These are phyloP conservation scores for Setophaga petechia DNA, from an alignment of 2,113 vertebrate species.

Conservation along the genomic window DNA sequence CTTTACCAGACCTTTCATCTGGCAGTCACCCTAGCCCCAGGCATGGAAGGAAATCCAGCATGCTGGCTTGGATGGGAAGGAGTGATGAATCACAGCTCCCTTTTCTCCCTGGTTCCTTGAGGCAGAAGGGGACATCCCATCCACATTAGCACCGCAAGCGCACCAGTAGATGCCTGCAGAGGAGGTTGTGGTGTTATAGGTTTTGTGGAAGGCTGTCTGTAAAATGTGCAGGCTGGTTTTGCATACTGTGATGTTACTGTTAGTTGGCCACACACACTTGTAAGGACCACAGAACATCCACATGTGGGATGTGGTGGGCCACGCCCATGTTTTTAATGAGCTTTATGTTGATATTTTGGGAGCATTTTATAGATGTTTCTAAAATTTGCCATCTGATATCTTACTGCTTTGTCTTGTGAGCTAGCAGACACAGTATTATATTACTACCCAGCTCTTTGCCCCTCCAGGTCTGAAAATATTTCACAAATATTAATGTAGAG, in stretches of 20 bases:
- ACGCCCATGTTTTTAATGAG: neutral
- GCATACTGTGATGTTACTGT: too few relatives aligned
- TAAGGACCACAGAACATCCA: neutral
- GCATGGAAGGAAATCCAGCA: slow-evolving; percentile 8
- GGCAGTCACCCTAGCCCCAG: slow-evolving; percentile 30
- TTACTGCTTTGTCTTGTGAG: neutral
- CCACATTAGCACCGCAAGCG: neutral
- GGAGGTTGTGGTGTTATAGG: neutral
- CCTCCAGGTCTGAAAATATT: neutral
- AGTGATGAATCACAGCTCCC: neutral
- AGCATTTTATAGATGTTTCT: neutral
- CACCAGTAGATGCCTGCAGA: neutral
- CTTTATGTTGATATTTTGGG: neutral
- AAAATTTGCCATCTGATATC: neutral
- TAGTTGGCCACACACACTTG: fast-evolving
- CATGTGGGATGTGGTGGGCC: neutral
- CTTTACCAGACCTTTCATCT: slow-evolving; percentile 19
- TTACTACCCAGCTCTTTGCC: neutral
- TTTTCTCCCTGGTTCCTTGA: neutral
- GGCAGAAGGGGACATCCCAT: neutral
- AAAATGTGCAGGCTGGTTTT: neutral
- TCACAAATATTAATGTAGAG: neutral
- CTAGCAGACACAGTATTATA: neutral
- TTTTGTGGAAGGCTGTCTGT: neutral
- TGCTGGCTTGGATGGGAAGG: neutral